phyloP scores from a whole-genome alignment of 2,888 invertebrate genomes.

The Standfussiana lucernea region DNA sequence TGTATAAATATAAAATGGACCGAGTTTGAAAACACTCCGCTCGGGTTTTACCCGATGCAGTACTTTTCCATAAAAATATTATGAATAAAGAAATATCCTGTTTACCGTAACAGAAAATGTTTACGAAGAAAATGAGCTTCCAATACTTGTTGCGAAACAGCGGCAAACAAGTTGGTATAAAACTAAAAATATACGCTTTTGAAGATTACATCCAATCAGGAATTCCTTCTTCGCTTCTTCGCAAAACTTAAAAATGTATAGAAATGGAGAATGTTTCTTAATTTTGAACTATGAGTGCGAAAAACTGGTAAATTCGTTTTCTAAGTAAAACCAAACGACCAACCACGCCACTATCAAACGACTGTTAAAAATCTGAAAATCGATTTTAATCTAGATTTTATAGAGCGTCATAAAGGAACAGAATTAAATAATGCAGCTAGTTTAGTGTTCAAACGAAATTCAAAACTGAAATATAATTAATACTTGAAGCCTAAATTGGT shows the following conservation, averaged over 20 bases:
- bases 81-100: conserved; percentile 63
- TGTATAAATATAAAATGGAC: conserved; percentile 53
- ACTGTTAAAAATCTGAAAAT: neutral
- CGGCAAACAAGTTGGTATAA: conserved; percentile 59
- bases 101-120: conserved; percentile 58
- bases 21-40: conserved; percentile 36
- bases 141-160: conserved; percentile 58
- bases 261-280: neutral
- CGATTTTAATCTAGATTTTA: neutral
- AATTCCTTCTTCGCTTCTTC: neutral
- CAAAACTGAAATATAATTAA: conserved; percentile 1
- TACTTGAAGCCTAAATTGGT: conserved; percentile 1
- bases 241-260: neutral
- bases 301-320: neutral
- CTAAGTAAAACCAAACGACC: too few relatives aligned
- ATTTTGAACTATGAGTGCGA: neutral
- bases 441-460: neutral
- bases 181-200: conserved; percentile 51
- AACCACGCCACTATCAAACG: too few relatives aligned
- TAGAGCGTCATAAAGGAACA: neutral
- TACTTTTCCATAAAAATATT: conserved; percentile 56
- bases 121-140: conserved; percentile 62
- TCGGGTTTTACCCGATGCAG: conserved; percentile 43
- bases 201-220: conserved; percentile 34
- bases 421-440: neutral